Percentiles rank a stretch among this genome's conserved stretches.
Conservation (phyloP, 1,140 invertebrate genomes). For the Stenopsyche tienmushanensis region DNA sequence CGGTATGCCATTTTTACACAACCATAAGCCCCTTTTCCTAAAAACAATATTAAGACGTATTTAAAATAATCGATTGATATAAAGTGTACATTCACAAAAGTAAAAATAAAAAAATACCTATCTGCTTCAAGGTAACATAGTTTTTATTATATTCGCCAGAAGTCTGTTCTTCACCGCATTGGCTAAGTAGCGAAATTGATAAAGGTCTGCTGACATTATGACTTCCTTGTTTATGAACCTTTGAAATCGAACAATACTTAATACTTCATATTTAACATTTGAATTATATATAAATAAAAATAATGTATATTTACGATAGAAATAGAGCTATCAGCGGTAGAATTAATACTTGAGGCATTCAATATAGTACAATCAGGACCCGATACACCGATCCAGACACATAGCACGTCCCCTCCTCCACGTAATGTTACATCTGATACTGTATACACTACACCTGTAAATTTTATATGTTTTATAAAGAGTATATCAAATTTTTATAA, state of each 20-base stretch:
- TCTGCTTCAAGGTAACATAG: slow-evolving; percentile 70
- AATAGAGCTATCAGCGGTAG: slow-evolving; percentile 52
- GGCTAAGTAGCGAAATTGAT: slow-evolving; percentile 56
- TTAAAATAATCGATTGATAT: no score
- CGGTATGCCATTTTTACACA: slow-evolving; percentile 70
- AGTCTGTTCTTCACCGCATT: slow-evolving; percentile 56
- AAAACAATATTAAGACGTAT: background rate
- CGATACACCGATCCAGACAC: slow-evolving; percentile 53
- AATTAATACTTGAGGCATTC: slow-evolving; percentile 51
- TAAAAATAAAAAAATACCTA: slow-evolving; percentile 53
- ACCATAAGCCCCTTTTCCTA: slow-evolving; percentile 70
- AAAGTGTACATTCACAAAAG: background rate
- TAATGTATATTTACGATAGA: slow-evolving; percentile 43
- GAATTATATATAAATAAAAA: slow-evolving; percentile 3
- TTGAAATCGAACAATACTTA: background rate
- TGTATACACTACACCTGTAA: slow-evolving; percentile 51
- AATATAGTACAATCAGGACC: slow-evolving; percentile 42
- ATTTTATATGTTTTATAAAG: slow-evolving; percentile 4
- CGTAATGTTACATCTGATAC: slow-evolving; percentile 53
- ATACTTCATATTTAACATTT: background rate
- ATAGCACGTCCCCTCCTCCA: slow-evolving; percentile 47
- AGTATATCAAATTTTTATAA: background rate
- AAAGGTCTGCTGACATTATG: slow-evolving; percentile 54
- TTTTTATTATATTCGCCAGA: slow-evolving; percentile 62
- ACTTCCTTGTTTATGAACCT: slow-evolving; percentile 42